Evolutionary conservation across 2,113 vertebrate species (phyloP).

Genomic region (Nerophis lumbriciformis): DNA sequence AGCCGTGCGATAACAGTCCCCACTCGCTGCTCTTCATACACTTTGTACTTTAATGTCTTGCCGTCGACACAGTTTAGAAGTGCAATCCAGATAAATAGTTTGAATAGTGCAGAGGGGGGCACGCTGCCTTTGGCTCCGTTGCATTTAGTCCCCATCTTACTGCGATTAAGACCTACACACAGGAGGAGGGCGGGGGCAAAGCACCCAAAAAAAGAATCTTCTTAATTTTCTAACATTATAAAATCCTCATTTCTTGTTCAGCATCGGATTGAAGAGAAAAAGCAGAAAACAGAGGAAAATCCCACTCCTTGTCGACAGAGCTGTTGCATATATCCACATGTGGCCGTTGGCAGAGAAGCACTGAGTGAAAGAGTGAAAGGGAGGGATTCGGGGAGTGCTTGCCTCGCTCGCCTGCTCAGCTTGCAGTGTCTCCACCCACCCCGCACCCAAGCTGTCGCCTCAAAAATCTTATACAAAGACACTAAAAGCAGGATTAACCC

Average conservation of each 20-base stretch:
- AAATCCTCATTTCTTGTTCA: constrained; percentile 20
- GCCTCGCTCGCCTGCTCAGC: constrained; percentile 20
- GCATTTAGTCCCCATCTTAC: constrained; percentile 48
- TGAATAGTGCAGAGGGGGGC: constrained; percentile 50
- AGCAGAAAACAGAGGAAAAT: neutral
- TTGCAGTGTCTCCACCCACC: constrained; percentile 57
- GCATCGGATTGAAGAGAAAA: neutral
- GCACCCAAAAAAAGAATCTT: neutral
- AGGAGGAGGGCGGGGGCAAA: neutral
- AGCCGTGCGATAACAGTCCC: constrained; percentile 87
- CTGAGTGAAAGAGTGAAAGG: neutral
- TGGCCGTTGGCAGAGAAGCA: constrained; percentile 24
- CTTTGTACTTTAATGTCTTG: constrained; percentile 90
- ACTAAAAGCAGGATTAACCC: constrained; percentile 49
- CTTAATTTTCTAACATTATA: constrained; percentile 55
- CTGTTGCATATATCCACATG: constrained; percentile 52
- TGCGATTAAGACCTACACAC: constrained; percentile 43
- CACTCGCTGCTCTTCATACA: constrained; percentile 92
- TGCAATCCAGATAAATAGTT: constrained; percentile 59
- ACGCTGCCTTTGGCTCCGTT: constrained; percentile 38
- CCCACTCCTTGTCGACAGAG: constrained; percentile 17
- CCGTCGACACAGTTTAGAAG: constrained; percentile 54
- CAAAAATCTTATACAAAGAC: constrained; percentile 54
- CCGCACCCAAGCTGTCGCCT: constrained; percentile 73
- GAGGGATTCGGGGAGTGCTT: neutral